These are phyloP conservation scores for Hedya salicella DNA, from an alignment of 2,888 invertebrate species.

Conservation along the genomic window DNA sequence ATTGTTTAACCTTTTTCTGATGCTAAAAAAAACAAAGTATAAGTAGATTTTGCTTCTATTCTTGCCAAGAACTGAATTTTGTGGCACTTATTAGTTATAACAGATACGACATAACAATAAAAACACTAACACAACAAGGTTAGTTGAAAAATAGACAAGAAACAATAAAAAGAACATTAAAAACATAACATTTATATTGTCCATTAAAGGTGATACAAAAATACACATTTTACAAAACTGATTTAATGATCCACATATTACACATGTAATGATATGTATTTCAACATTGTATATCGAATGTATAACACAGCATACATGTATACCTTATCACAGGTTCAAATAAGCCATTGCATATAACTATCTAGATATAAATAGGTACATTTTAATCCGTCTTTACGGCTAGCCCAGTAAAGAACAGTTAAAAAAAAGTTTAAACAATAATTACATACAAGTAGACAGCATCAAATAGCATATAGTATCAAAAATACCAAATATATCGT, in stretches of 20 bases:
- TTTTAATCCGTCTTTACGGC: neutral
- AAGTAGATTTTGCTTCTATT: neutral
- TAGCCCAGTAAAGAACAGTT: neutral
- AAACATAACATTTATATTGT: conserved; percentile 60
- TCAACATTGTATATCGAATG: conserved; percentile 39
- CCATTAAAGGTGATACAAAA: conserved; percentile 46
- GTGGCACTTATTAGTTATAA: no score
- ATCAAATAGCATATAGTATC: no score
- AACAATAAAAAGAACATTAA: conserved; percentile 52
- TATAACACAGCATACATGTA: conserved; percentile 13
- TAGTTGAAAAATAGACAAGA: conserved; percentile 45
- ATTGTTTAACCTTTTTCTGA: no score
- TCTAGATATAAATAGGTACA: conserved; percentile 4
- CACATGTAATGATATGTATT: conserved; percentile 37
- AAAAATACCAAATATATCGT: no score
- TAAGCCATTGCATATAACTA: conserved; percentile 7
- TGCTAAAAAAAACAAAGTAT: no score
- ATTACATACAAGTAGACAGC: neutral
- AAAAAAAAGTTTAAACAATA: neutral
- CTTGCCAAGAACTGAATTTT: neutral
- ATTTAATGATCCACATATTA: conserved; percentile 38
- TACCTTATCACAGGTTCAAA: conserved; percentile 48
- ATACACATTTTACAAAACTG: conserved; percentile 40
- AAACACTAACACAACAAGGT: conserved; percentile 22
- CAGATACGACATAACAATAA: neutral